phyloP scores from a whole-genome alignment of 2,888 invertebrate species.

The Himalopsyche anomala region DNA sequence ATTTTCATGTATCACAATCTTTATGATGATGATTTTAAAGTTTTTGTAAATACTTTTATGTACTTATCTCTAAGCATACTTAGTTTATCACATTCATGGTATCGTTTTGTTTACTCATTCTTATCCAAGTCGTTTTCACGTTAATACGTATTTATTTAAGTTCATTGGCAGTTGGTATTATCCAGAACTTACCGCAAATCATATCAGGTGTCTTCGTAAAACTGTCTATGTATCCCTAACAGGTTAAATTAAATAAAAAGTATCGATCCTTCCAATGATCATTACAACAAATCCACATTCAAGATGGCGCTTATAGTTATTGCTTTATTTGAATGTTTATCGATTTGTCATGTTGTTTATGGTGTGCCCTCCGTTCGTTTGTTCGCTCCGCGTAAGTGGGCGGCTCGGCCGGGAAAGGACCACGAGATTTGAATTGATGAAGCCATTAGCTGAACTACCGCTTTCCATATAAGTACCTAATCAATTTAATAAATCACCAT shows the following conservation, averaged over 20 bases:
- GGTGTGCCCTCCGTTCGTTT: background rate
- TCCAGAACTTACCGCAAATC: no score
- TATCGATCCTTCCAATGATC: background rate
- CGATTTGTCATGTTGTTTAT: slow-evolving; percentile 18
- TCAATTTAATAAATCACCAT: slow-evolving; percentile 36
- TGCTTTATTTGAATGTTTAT: slow-evolving; percentile 26
- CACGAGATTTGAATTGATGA: slow-evolving; percentile 35
- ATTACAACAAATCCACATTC: slow-evolving; percentile 8
- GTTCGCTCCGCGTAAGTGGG: slow-evolving; percentile 16
- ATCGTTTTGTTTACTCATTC: no score
- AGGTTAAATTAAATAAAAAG: no score
- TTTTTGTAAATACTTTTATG: no score
- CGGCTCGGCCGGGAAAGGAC: background rate
- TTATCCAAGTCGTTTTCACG: no score
- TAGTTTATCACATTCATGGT: no score
- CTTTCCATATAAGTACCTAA: slow-evolving; percentile 27
- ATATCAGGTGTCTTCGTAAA: background rate
- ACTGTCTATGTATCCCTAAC: background rate
- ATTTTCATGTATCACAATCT: no score
- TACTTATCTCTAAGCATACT: no score
- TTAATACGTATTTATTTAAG: no score
- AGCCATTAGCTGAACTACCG: slow-evolving; percentile 22
- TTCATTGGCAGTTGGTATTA: no score
- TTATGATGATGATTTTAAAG: no score
- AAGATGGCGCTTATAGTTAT: slow-evolving; percentile 18